Conservation (phyloP, 1,140 invertebrate genomes). For the Dendrolimus kikuchii region DNA sequence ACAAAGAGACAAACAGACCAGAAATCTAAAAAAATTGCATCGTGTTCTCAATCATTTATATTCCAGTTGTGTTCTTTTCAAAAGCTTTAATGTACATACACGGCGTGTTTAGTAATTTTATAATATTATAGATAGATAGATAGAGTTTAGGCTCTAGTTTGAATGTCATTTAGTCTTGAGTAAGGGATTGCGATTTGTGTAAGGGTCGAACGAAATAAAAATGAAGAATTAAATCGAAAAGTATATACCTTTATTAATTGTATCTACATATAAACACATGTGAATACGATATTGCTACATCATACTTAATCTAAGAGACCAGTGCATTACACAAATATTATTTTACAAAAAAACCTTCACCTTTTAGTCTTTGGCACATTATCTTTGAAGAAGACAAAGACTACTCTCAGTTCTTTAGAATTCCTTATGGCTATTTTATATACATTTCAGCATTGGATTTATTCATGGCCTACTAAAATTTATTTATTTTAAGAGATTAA, state of each 20-base stretch:
- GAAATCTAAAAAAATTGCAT: no score
- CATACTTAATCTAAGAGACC: slow-evolving; percentile 56
- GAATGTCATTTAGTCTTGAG: no score
- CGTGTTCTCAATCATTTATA: no score
- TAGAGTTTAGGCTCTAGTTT: no score
- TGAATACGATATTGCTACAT: slow-evolving; percentile 58
- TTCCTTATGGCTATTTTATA: slow-evolving; percentile 44
- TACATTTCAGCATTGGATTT: slow-evolving; percentile 16
- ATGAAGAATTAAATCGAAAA: slow-evolving; percentile 31
- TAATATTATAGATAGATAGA: no score
- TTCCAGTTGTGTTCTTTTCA: no score
- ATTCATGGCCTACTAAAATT: slow-evolving; percentile 10
- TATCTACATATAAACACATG: slow-evolving; percentile 69
- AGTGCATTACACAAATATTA: slow-evolving; percentile 50
- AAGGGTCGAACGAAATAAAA: slow-evolving; percentile 23
- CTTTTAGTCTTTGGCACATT: slow-evolving; percentile 65
- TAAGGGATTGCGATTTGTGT: slow-evolving; percentile 2
- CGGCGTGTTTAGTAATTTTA: no score
- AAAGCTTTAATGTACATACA: no score
- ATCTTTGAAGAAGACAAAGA: slow-evolving; percentile 68
- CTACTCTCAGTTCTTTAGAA: slow-evolving; percentile 51
- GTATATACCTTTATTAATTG: slow-evolving; percentile 56
- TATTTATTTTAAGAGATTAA: no score
- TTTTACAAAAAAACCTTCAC: slow-evolving; percentile 44
- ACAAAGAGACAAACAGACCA: no score